Evolutionary conservation across 2,797 vertebrate species (phyloP).

Genomic region (Helarctos malayanus): DNA sequence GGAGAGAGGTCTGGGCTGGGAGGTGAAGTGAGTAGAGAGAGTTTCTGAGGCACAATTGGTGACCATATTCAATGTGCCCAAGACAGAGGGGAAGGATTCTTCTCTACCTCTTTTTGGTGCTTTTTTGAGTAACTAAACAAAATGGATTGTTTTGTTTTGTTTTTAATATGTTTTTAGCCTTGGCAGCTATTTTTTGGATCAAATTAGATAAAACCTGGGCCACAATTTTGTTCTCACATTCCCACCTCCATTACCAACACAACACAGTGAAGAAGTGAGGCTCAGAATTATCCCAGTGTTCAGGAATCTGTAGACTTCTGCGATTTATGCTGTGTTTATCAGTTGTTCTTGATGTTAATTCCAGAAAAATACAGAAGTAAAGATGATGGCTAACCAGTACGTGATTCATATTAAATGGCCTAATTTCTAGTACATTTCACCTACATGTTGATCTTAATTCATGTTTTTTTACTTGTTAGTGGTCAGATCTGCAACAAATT

Average conservation of each 20-base stretch:
- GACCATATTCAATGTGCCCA: background rate
- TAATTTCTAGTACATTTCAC: background rate
- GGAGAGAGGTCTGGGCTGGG: background rate
- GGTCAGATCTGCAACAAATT: slow-evolving; percentile 43
- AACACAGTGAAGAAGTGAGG: background rate
- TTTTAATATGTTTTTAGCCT: background rate
- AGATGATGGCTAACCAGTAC: background rate
- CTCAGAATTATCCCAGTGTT: background rate
- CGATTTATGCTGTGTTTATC: slow-evolving; percentile 34
- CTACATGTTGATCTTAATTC: background rate
- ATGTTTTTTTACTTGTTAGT: slow-evolving; percentile 53
- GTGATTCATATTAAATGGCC: background rate
- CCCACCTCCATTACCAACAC: background rate
- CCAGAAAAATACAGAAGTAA: background rate
- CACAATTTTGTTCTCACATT: background rate
- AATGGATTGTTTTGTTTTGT: background rate
- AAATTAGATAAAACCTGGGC: background rate
- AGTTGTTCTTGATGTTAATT: background rate
- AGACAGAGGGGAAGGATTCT: background rate
- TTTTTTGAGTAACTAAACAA: slow-evolving; percentile 50
- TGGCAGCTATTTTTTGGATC: slow-evolving; percentile 37
- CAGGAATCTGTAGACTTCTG: background rate
- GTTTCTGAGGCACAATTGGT: background rate
- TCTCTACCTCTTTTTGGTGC: background rate
- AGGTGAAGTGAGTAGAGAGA: background rate